Percentiles rank a stretch among this genome's conserved stretches.
phyloP scores from a whole-genome alignment of 2,113 vertebrate species.

The Okapia johnstoni region DNA sequence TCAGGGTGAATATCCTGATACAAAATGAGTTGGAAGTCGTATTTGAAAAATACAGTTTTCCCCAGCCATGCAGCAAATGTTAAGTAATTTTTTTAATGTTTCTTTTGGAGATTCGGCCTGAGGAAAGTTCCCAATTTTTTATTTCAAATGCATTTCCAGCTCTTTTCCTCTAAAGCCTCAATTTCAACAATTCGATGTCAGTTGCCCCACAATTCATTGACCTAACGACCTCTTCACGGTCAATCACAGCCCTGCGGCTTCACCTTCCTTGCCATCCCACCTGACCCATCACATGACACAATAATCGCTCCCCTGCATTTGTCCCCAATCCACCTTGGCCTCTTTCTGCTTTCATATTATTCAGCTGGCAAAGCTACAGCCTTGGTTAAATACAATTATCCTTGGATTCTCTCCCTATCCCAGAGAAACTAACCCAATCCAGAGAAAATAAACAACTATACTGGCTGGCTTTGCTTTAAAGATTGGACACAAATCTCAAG shows the following conservation, averaged over 20 bases:
- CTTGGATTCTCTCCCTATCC: background rate
- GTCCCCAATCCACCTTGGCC: background rate
- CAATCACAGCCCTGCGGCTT: background rate
- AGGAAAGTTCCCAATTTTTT: slow-evolving; percentile 31
- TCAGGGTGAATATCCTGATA: slow-evolving; percentile 19
- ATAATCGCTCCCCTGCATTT: background rate
- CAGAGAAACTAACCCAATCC: background rate
- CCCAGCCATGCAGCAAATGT: background rate
- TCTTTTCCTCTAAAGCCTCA: background rate
- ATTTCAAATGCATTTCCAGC: slow-evolving; percentile 23
- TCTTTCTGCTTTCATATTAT: background rate
- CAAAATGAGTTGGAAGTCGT: slow-evolving; percentile 32
- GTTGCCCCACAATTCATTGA: background rate
- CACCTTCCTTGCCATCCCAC: background rate
- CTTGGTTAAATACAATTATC: background rate
- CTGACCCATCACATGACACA: background rate
- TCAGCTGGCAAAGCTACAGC: background rate
- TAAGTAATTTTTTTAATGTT: slow-evolving; percentile 44
- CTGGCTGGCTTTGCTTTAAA: background rate
- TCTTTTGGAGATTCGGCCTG: slow-evolving; percentile 35
- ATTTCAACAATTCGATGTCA: background rate
- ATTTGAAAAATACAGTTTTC: slow-evolving; percentile 39
- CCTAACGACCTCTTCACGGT: background rate
- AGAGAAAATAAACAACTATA: slow-evolving; percentile 14
- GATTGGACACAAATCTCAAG: background rate